These are phyloP conservation scores for Arnoldichthys spilopterus DNA, from an alignment of 2,797 vertebrate species.

Conservation along the genomic window DNA sequence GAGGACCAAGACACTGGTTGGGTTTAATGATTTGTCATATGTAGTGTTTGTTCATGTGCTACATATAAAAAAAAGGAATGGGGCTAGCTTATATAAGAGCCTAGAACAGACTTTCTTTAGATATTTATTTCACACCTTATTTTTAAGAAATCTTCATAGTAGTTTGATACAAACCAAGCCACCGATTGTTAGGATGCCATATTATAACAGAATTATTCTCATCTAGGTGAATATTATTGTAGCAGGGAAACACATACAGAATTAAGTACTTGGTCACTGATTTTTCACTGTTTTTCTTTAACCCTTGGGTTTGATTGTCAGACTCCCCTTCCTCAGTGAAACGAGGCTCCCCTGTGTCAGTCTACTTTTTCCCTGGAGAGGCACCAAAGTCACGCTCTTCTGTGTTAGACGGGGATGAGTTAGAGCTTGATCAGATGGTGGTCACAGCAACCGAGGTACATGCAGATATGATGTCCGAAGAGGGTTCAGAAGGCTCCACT, in stretches of 20 bases:
- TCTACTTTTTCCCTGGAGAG: conserved; percentile 91
- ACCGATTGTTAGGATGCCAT: neutral
- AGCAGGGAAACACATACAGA: neutral
- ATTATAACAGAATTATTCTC: neutral
- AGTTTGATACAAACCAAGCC: neutral
- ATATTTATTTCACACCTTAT: neutral
- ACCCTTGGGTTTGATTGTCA: conserved; percentile 51
- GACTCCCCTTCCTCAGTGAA: conserved; percentile 70
- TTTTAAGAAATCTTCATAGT: neutral
- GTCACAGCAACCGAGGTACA: conserved; percentile 72
- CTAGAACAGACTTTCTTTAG: neutral
- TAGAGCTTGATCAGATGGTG: conserved; percentile 69
- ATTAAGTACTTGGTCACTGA: neutral
- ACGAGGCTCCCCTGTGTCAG: conserved; percentile 83
- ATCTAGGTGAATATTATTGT: neutral
- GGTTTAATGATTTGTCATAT: neutral
- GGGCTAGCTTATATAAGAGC: no score
- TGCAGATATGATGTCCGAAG: conserved; percentile 77
- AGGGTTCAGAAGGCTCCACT: conserved; percentile 79
- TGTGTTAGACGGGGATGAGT: conserved; percentile 64
- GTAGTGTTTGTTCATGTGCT: neutral
- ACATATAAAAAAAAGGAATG: no score
- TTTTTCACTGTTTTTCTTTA: no score
- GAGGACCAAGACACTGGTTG: conserved; percentile 71
- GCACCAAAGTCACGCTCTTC: conserved; percentile 66